Percentiles rank a stretch among this genome's conserved stretches.
Evolutionary conservation across 2,888 invertebrate species (phyloP).

Genomic region (Latrodectus elegans): DNA sequence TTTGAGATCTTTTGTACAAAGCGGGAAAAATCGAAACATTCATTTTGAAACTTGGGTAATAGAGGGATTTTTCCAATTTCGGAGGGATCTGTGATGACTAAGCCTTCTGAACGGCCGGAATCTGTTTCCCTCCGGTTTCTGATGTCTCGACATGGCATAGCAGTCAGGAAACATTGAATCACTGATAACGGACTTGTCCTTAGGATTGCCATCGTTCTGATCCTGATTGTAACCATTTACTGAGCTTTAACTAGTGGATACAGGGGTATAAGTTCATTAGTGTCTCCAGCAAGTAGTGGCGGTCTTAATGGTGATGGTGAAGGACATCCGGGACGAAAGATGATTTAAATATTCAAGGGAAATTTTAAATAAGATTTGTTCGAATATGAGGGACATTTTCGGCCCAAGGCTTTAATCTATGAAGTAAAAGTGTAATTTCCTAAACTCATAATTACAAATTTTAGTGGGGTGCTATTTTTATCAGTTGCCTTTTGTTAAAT

Average conservation of each 20-base stretch:
- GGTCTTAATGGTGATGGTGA: slow-evolving; percentile 15
- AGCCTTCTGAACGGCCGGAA: slow-evolving; percentile 43
- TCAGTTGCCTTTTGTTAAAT: no score
- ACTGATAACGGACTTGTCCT: slow-evolving; percentile 35
- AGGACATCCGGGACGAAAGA: slow-evolving; percentile 36
- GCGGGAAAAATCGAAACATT: slow-evolving; percentile 35
- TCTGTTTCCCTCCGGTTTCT: slow-evolving; percentile 38
- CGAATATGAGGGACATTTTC: slow-evolving; percentile 35
- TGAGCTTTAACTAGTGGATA: background rate
- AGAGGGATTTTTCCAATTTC: slow-evolving; percentile 53
- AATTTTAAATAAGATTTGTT: slow-evolving; percentile 32
- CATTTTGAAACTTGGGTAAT: slow-evolving; percentile 16
- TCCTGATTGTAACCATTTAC: slow-evolving; percentile 31
- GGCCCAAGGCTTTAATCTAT: background rate
- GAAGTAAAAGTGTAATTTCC: background rate
- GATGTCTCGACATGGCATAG: slow-evolving; percentile 23
- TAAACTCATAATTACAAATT: background rate
- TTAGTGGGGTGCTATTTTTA: no score
- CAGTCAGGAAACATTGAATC: slow-evolving; percentile 47
- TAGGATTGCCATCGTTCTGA: slow-evolving; percentile 21
- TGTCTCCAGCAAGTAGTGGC: slow-evolving; percentile 6
- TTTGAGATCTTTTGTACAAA: background rate
- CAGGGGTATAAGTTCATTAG: slow-evolving; percentile 39
- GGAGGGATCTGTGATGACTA: slow-evolving; percentile 35
- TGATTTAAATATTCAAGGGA: slow-evolving; percentile 33